Percentiles rank a stretch among this genome's conserved stretches.
These are phyloP conservation scores for Scalopus aquaticus DNA, from an alignment of 2,113 vertebrate species.

Conservation along the genomic window DNA sequence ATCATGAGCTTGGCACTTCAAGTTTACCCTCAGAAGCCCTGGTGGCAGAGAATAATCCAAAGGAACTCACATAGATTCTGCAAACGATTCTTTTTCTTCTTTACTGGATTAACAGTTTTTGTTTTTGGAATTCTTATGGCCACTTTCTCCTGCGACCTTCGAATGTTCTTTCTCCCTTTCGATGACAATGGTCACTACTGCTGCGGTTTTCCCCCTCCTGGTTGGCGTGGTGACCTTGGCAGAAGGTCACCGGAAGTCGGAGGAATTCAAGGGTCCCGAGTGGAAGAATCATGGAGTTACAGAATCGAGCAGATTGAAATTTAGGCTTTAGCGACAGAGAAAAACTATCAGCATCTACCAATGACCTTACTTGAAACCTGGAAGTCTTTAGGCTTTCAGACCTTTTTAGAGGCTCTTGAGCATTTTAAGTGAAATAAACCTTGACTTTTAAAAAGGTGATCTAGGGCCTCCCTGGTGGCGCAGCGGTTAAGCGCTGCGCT, in stretches of 20 bases:
- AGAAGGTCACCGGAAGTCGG: fast-evolving
- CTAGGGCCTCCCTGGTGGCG: no score
- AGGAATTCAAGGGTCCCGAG: not conserved
- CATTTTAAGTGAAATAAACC: not conserved
- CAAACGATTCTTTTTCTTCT: not conserved
- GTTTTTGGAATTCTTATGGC: not conserved
- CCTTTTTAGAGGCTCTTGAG: not conserved
- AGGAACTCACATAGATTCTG: not conserved
- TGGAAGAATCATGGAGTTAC: not conserved
- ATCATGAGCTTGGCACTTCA: not conserved
- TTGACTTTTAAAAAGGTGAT: not conserved
- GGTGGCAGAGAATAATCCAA: not conserved
- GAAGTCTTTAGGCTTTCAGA: not conserved
- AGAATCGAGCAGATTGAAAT: not conserved
- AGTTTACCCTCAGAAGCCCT: not conserved
- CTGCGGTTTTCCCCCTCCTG: not conserved
- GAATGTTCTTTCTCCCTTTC: not conserved
- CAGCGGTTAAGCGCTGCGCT: no score
- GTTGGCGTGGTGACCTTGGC: no score
- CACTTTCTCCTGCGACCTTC: not conserved
- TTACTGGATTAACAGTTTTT: not conserved
- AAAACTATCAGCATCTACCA: not conserved
- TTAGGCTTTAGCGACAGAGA: not conserved
- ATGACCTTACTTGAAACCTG: not conserved
- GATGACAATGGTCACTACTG: not conserved